Base-by-base conservation (phyloP, 92 coral and sea anemone genomes). In the Parazoanthus swiftii region DNA sequence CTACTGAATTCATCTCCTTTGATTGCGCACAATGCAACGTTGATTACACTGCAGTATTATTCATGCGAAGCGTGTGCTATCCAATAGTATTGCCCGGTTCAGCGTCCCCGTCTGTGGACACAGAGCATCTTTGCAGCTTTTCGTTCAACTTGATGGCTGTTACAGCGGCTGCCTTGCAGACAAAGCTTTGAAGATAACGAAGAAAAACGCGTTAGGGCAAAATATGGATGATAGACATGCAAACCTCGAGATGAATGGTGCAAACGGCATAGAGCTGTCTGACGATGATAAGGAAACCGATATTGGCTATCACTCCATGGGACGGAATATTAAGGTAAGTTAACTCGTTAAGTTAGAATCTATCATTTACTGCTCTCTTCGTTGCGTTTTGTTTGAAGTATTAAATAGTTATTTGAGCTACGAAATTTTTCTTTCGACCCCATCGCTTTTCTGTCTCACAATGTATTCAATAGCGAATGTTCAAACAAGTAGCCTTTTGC, bases 241-340 rank as follows among this genome's bases (percentile, higher is more conserved):
- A 1, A 44, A 44, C 42, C 79, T 26, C 14, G 77, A 44, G 43
- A 20, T 95, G 94, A 95, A 93, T 44, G 94, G 89, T 80, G 89
- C 91, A 37, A 86, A 91, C 18, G 67, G 76, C 18, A 25, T 51
- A 25, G 95, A 91, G 21, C 91, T 84, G 44, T 89, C 88, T 3
- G 91, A 85, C 39, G 79, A 33, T 6, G 91, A 89, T 7, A 93
- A 94, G 29, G 98, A 96, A 4, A 92, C 80, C 8, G 98, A 95
- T 76, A 85, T 93, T 68, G 96, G 98, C 0, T 95, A 95, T 51
- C 98, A 93, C 33, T 95, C 98, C 2, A 75, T 96, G 71, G 95
- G 96, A 72, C 82, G 90, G 70, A 96, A 95, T 74, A 92, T 96
- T 59, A 92, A 91, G 98, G 98, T 95, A 86, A 81, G 70, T 29